Conservation (phyloP, 2,888 invertebrate species). For the Ochropleura leucogaster region DNA sequence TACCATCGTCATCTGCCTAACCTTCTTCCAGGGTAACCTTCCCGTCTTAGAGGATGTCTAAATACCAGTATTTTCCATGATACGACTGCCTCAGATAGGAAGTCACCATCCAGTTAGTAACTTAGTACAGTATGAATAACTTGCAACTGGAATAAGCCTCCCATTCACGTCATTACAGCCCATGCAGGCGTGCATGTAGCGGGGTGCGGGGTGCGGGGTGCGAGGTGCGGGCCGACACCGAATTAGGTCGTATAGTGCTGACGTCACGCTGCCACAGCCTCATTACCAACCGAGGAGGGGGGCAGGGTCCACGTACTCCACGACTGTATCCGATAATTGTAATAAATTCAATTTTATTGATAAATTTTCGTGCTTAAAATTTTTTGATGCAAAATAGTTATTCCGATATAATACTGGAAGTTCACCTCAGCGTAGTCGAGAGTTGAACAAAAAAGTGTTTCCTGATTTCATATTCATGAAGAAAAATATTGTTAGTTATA, state of each 20-base stretch:
- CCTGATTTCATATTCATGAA: neutral
- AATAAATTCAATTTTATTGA: neutral
- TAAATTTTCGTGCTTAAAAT: neutral
- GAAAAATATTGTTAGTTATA: neutral
- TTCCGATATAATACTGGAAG: neutral
- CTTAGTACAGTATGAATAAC: constrained; percentile 1
- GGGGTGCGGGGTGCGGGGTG: constrained; percentile 27
- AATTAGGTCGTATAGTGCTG: constrained; percentile 58
- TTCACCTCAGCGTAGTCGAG: neutral
- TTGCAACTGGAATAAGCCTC: constrained; percentile 6
- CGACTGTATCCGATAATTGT: neutral
- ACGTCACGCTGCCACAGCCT: constrained; percentile 52
- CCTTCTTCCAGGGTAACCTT: neutral
- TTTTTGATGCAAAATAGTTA: neutral
- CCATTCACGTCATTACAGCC: constrained; percentile 32
- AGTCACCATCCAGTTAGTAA: neutral
- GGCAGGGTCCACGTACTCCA: constrained; percentile 1
- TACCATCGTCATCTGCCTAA: neutral
- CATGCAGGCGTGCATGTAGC: constrained; percentile 19
- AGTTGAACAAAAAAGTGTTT: neutral
- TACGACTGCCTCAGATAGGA: neutral
- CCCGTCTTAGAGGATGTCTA: neutral
- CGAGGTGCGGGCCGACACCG: constrained; percentile 17
- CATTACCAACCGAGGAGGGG: constrained; percentile 41
- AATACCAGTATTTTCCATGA: neutral